Percentiles rank a stretch among this genome's conserved stretches.
phyloP scores from a whole-genome alignment of 1,140 invertebrate genomes.

The Hylyphantes graminicola region DNA sequence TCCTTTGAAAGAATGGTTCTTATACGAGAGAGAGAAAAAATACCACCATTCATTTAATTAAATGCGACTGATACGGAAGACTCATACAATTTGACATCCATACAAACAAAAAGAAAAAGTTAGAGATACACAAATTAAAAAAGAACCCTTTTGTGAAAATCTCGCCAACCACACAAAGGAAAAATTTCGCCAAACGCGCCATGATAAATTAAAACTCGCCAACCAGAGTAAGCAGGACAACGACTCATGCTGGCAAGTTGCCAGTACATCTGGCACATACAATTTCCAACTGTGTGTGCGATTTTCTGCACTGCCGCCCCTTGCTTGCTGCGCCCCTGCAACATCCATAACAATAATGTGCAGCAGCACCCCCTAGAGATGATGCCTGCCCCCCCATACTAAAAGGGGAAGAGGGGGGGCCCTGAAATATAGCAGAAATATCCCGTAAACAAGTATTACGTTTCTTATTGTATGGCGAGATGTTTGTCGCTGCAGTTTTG shows the following conservation, averaged over 20 bases:
- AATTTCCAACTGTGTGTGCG: constrained; percentile 13
- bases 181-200: constrained; percentile 12
- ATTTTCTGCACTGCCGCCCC: constrained; percentile 34
- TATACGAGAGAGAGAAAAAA: not conserved
- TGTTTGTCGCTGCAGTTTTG: not conserved
- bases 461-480: not conserved
- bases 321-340: not conserved
- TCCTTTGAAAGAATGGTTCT: not conserved
- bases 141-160: not conserved
- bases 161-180: not conserved
- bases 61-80: constrained; percentile 21
- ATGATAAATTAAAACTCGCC: constrained; percentile 11
- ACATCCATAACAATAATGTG: constrained; percentile 34
- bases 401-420: not conserved
- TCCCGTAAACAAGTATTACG: constrained; percentile 38
- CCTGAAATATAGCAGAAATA: constrained; percentile 27
- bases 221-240: constrained; percentile 10
- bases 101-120: constrained; percentile 4
- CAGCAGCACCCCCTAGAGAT: no score
- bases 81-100: constrained; percentile 22
- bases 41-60: constrained; percentile 24
- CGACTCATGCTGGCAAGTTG: constrained; percentile 30
- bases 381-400: not conserved
- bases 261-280: constrained; percentile 35
- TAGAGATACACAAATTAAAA: not conserved